Conservation (phyloP, 1,140 invertebrate species). For the Steinernema khuongi region DNA sequence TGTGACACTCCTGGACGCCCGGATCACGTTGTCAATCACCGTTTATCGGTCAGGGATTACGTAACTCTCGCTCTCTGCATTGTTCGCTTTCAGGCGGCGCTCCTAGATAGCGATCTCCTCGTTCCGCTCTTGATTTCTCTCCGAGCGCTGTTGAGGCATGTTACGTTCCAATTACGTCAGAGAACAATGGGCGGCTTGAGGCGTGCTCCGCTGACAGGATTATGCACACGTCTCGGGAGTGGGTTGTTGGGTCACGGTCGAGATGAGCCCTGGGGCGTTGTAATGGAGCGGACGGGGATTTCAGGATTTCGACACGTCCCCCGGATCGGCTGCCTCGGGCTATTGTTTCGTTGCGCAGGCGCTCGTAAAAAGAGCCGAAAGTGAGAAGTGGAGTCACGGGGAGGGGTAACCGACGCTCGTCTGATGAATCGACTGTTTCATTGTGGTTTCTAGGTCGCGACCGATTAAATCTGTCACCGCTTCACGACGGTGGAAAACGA, state of each 20-base stretch:
- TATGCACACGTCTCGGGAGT: neutral
- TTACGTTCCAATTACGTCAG: neutral
- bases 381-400: neutral
- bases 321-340: neutral
- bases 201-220: neutral
- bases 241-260: conserved; percentile 3
- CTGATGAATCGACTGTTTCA: neutral
- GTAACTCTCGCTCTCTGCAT: conserved; percentile 2
- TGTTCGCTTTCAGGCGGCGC: neutral
- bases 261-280: neutral
- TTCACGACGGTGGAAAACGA: neutral
- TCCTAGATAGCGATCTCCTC: neutral
- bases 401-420: neutral
- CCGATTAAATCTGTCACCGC: conserved; percentile 7
- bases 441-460: conserved; percentile 11
- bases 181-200: neutral
- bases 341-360: neutral
- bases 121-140: neutral
- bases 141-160: neutral
- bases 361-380: conserved; percentile 6
- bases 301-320: conserved; percentile 8
- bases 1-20: neutral
- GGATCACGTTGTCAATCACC: neutral
- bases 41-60: neutral
- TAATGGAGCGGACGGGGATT: neutral